These are phyloP conservation scores for Ceratosolen solmsi DNA, from an alignment of 1,140 invertebrate genomes.

Conservation along the genomic window DNA sequence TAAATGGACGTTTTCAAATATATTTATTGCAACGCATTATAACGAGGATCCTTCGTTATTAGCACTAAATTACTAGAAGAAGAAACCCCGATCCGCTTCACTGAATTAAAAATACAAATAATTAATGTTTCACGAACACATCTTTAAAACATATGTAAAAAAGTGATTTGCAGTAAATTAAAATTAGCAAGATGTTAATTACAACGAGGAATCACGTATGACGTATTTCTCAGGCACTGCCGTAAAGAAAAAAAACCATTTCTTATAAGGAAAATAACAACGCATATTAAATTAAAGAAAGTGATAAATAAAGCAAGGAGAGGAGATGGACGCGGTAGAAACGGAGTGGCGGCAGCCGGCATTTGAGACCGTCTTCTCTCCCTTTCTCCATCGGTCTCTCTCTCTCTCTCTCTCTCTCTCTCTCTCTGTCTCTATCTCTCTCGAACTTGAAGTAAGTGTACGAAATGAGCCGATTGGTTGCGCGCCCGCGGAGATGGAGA, in stretches of 20 bases:
- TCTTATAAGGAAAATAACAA: neutral
- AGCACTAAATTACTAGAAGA: no score
- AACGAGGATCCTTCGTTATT: no score
- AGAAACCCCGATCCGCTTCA: no score
- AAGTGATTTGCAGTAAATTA: neutral
- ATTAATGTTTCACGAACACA: no score
- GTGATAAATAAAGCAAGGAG: constrained; percentile 19
- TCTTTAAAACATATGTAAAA: neutral
- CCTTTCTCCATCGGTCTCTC: neutral
- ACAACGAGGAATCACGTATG: neutral
- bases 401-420: no score
- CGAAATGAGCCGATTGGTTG: constrained; percentile 61
- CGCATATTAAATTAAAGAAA: constrained; percentile 16
- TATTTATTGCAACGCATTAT: no score
- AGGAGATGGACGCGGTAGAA: neutral
- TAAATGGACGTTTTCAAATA: no score
- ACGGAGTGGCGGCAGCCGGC: neutral
- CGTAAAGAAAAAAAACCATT: neutral
- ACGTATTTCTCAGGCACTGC: neutral
- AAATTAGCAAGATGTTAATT: neutral
- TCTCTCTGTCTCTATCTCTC: no score
- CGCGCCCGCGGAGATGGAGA: constrained; percentile 57
- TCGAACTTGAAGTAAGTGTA: neutral
- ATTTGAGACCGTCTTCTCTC: neutral
- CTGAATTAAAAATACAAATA: no score